These are phyloP conservation scores for Tuberolachnus salignus DNA, from an alignment of 2,888 invertebrate genomes.

Conservation along the genomic window DNA sequence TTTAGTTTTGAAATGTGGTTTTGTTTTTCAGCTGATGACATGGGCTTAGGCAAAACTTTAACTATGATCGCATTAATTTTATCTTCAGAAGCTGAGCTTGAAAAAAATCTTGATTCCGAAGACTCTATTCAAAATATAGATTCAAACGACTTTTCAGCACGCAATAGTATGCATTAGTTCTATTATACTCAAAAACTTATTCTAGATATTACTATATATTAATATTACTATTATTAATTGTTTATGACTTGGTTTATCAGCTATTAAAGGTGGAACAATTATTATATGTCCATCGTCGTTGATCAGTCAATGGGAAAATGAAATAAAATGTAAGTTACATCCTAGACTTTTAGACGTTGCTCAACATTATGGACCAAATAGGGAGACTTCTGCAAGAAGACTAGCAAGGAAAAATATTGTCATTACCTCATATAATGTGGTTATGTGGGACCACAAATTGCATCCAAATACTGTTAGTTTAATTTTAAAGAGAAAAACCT, in stretches of 20 bases:
- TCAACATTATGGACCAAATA: constrained; percentile 81
- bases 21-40: constrained; percentile 71
- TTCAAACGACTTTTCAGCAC: too few species aligned
- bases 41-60: constrained; percentile 83
- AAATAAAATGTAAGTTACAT: constrained; percentile 72
- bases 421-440: constrained; percentile 85
- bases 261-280: constrained; percentile 73
- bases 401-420: constrained; percentile 80
- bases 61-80: constrained; percentile 80
- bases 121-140: neutral
- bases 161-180: constrained; percentile 1
- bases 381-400: constrained; percentile 68
- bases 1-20: neutral
- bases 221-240: too few species aligned
- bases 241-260: neutral
- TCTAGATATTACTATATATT: neutral
- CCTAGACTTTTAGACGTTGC: constrained; percentile 70
- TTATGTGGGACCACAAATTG: constrained; percentile 69
- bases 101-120: constrained; percentile 62
- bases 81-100: constrained; percentile 64
- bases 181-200: neutral
- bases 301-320: constrained; percentile 86
- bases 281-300: constrained; percentile 92
- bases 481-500: neutral
- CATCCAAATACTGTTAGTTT: constrained; percentile 30